Base-by-base conservation (phyloP, 1,140 invertebrate species). In the Cotesia typhae region DNA sequence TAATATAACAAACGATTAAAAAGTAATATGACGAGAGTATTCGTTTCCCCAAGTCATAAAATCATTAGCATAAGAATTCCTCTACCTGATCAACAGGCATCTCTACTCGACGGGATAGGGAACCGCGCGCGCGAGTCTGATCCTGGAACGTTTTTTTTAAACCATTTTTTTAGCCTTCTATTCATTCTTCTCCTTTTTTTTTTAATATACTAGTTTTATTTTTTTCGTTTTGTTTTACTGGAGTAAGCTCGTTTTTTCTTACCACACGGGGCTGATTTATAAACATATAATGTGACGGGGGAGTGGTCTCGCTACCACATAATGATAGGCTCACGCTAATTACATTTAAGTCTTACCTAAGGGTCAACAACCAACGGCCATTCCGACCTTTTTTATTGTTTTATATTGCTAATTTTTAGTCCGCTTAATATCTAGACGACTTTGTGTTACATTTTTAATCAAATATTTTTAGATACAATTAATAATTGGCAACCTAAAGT, bases 241-340 rank as follows among this genome's bases (percentile, higher is more conserved):
- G 67, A 57, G 51, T 70, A 74, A 72, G 67, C 76, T 77, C 77
- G 74, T 83, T 76, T 76, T 81, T 76, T 81, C 79, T 79, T 81
- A 74, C 79, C 77, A 79, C 82, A 79, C 77, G 76, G 79, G 38
- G 72, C 85, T 87, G 85, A 87, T 87, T 87, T 87, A 87, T 87
- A 87, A 87, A 87, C 84, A 87, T 87, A 87, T 87, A 87, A 87
- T 87, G 83, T 87, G 86, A 87, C 85, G 86, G 83, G 84, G 86
- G 86, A 85, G 85, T 86, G 85, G 86, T 77, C 80, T 78, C 82
- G 86, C 86, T 87, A 87, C 86, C 85, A 87, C 84, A 87, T 87
- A 87, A 87, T 87, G 83, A 86, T 87, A 86, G 85, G 79, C 82
- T 79, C 80, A 84, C 85, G 83, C 85, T 87, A 87, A 87, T 87